Base-by-base conservation (phyloP, 2,888 invertebrate species). In the Ophion ventricosus region DNA sequence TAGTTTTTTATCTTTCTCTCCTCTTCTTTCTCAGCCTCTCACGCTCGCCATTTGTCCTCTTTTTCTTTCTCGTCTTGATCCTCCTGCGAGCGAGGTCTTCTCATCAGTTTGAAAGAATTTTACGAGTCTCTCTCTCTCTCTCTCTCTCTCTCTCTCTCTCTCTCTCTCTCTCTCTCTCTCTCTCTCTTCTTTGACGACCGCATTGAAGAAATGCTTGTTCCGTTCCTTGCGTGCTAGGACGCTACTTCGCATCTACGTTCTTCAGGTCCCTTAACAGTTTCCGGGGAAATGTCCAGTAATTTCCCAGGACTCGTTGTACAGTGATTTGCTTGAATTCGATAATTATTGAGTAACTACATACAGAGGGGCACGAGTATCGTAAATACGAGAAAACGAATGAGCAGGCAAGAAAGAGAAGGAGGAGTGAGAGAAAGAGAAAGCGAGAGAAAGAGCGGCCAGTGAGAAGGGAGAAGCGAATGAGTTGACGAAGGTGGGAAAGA, bases 221-320 rank as follows among this genome's bases (percentile, higher is more conserved):
- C 72, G 77, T 67, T 25, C 82, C 84, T 83, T 77, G 83, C 76
- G 77, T 77, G 83, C 70, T 72, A 70, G 23, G 57, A 74, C 72
- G 63, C 77, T 57, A 81, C 85, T 81, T 66, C 73, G 57, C 43
- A 20, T 69, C 74, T 66, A 64, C 43, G 25, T 49, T 81, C 66
- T 77, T 66, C 49, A 59, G 43, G 57, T 74, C 59, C 35, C 64
- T 57, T 57, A 59, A 61, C 70, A 3, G 70, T 81, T 84, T 84
- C 81, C 84, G 74, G 78, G 74, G 81, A 84, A 84, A 75, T 57
- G 78, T 81, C 74, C 75, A 54, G 74, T 81, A 81, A 81, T 84
- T 84, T 84, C 74, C 63, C 74, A 74, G 84, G 70, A 78, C 77
- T 82, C 70, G 57, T 56, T 67, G 67, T 26, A 72, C 63, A 57